Base-by-base conservation (phyloP, 2,113 vertebrate genomes). In the Pholis gunnellus region DNA sequence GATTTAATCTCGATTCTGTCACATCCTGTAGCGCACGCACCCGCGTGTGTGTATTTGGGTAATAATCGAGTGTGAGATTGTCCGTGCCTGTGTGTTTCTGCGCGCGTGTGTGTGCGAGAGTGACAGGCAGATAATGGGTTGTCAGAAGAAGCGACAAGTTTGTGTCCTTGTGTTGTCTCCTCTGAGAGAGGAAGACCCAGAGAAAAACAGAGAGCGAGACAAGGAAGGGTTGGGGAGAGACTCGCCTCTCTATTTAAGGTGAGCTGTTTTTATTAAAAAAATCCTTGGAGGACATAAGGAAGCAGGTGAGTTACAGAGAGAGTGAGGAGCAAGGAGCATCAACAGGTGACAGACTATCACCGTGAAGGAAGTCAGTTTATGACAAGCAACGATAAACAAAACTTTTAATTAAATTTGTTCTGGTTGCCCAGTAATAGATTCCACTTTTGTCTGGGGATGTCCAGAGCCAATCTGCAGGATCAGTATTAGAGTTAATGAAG, bases 91-190 rank as follows among this genome's bases (percentile, higher is more conserved):
- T 59, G 52, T 54, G 64, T 78, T 54, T 18, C 22, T 44, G 52
- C 11, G 38, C 1, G 6, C 69, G 56, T 78, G 69, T 77, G 11
- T 50, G 52, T 44, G 60, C 22, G 57, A 84, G 93, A 96, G 80
- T 96, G 96, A 95, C 95, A 95, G 94, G 60, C 90, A 91, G 84
- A 92, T 97, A 97, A 95, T 95, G 94, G 22, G 9, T 94, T 95
- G 94, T 96, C 96, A 95, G 94, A 93, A 94, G 95, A 95, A 94
- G 86, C 92, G 94, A 95, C 91, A 67, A 75, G 50, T 93, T 92
- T 89, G 89, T 95, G 90, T 90, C 93, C 93, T 95, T 89, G 76
- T 85, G 86, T 95, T 86, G 88, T 92, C 83, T 91, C 89, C 87
- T 36, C 83, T 72, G 83, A 88, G 81, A 81, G 78, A 84, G 79